A percentile compares a stretch with the other conserved stretches of the same genome.
These are phyloP conservation scores for Lanius ludovicianus DNA, from an alignment of 2,113 vertebrate species.

Conservation along the genomic window DNA sequence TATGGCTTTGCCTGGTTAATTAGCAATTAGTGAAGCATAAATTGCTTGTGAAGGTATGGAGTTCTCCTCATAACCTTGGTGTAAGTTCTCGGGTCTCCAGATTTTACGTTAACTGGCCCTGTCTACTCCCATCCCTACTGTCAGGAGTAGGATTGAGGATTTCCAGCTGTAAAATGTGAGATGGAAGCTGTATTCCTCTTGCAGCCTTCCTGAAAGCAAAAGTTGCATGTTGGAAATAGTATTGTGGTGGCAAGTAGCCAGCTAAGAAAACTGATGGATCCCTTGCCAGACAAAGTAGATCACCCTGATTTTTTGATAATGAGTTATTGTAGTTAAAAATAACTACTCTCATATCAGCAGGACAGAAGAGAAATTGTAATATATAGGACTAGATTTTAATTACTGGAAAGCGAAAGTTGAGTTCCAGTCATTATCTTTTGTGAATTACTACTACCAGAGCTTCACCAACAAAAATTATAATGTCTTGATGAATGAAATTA, in stretches of 20 bases:
- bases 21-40: not conserved
- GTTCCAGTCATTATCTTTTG: not conserved
- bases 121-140: not conserved
- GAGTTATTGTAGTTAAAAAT: not conserved
- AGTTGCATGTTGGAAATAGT: not conserved
- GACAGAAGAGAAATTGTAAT: not conserved
- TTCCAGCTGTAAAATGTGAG: not conserved
- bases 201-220: not conserved
- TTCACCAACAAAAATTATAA: not conserved
- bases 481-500: not conserved
- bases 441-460: not conserved
- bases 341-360: not conserved
- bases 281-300: not conserved
- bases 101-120: not conserved
- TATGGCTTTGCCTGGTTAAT: not conserved
- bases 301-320: not conserved
- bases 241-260: not conserved
- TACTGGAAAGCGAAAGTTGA: not conserved
- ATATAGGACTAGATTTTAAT: not conserved
- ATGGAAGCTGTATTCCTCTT: not conserved
- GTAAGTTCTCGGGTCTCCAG: not conserved
- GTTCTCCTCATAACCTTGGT: not conserved
- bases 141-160: not conserved
- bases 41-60: not conserved
- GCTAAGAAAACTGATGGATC: not conserved